Evolutionary conservation across 1,140 invertebrate species (phyloP).

Genomic region (Polypedilum pembai): DNA sequence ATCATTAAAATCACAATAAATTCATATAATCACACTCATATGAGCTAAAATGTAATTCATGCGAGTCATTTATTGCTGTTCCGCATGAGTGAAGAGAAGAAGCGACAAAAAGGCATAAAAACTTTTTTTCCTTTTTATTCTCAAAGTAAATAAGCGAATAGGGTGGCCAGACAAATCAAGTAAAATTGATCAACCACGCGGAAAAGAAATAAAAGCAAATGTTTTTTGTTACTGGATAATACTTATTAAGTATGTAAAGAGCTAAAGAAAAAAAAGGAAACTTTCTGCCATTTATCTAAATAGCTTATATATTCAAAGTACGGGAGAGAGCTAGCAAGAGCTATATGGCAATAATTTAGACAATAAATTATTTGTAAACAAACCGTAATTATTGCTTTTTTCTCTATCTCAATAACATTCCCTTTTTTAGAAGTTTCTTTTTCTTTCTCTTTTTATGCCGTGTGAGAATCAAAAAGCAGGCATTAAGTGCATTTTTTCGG

Average conservation of each 20-base stretch:
- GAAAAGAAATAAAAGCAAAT: background rate
- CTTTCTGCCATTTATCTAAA: constrained; percentile 15
- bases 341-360: constrained; percentile 12
- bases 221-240: background rate
- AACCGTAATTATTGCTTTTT: constrained; percentile 27
- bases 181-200: background rate
- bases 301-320: background rate
- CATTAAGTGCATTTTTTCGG: constrained; percentile 24
- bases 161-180: background rate
- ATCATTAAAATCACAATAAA: background rate
- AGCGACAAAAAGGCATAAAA: background rate
- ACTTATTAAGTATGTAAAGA: background rate
- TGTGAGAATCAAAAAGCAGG: background rate
- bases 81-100: background rate
- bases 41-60: no score
- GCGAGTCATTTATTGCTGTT: no score
- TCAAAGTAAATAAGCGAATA: background rate
- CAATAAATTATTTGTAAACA: constrained; percentile 29
- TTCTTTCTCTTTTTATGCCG: background rate
- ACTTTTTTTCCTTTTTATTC: constrained; percentile 1
- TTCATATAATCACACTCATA: background rate
- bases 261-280: constrained; percentile 2
- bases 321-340: background rate
- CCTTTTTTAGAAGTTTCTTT: background rate
- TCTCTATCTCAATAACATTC: background rate